Percentiles rank a stretch among this genome's conserved stretches.
Conservation (phyloP, 2,113 vertebrate genomes). For the Elephas maximus region DNA sequence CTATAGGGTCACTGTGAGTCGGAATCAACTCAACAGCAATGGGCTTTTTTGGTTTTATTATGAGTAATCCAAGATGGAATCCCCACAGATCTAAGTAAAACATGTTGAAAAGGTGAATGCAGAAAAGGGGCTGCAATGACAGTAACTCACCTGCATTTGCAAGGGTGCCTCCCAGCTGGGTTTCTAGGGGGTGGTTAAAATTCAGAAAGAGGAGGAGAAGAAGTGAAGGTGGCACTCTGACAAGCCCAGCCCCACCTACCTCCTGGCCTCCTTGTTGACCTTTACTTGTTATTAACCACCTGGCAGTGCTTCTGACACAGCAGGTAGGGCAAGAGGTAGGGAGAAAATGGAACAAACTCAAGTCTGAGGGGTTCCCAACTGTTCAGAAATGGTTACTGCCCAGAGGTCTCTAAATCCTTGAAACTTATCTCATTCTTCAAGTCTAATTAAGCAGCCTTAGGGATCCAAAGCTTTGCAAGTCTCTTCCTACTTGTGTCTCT, state of each 20-base stretch:
- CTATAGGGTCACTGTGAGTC: no score
- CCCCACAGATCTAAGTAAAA: background rate
- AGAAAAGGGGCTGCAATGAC: background rate
- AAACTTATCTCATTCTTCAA: background rate
- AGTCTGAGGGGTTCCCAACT: background rate
- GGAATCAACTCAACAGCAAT: no score
- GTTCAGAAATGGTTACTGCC: background rate
- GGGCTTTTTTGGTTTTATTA: no score
- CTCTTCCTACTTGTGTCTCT: background rate
- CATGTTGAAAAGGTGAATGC: background rate
- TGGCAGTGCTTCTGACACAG: background rate
- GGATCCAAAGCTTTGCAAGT: background rate
- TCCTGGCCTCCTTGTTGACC: accelerated
- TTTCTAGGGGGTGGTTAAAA: background rate
- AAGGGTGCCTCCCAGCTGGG: background rate
- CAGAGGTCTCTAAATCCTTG: background rate
- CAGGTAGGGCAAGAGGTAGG: accelerated
- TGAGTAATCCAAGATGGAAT: background rate
- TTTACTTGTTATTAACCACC: no score
- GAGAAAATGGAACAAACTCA: background rate
- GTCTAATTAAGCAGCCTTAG: background rate
- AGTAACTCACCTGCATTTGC: background rate
- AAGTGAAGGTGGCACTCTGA: background rate
- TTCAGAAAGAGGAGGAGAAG: background rate
- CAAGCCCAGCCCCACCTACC: background rate